phyloP scores from a whole-genome alignment of 2,797 vertebrate species.

The Ptychadena robeensis region DNA sequence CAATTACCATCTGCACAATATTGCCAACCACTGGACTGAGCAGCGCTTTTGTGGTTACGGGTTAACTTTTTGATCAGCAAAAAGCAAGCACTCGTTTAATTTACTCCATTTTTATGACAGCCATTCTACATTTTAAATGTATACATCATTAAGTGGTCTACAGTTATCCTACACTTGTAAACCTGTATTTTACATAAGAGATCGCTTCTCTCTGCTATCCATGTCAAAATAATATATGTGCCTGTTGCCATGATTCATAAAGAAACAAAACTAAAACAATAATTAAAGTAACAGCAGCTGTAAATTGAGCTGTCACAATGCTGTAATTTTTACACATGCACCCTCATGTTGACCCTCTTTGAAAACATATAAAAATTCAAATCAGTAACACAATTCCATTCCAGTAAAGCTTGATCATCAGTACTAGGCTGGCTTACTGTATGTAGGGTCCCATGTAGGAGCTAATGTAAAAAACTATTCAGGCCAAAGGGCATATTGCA shows the following conservation, averaged over 20 bases:
- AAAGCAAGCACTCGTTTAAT: no score
- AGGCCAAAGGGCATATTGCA: no score
- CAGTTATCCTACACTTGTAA: background rate
- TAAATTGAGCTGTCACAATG: constrained; percentile 21
- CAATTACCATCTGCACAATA: no score
- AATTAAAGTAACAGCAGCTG: constrained; percentile 12
- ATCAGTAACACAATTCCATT: background rate
- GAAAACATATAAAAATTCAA: background rate
- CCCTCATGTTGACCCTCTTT: constrained; percentile 1
- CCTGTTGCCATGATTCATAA: constrained; percentile 12
- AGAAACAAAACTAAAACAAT: constrained; percentile 22
- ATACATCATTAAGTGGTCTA: background rate
- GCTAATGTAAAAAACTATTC: background rate
- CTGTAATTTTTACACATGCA: constrained; percentile 32
- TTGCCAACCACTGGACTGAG: no score
- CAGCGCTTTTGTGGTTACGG: no score
- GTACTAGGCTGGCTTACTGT: background rate
- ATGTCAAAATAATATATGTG: constrained; percentile 12
- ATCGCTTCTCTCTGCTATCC: background rate
- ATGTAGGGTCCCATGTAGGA: background rate
- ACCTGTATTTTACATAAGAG: background rate
- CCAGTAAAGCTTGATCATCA: background rate
- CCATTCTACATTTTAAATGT: background rate
- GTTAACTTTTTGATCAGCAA: no score
- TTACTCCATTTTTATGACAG: no score